Evolutionary conservation across 2,113 vertebrate species (phyloP).

Genomic region (Epinephelus lanceolatus): DNA sequence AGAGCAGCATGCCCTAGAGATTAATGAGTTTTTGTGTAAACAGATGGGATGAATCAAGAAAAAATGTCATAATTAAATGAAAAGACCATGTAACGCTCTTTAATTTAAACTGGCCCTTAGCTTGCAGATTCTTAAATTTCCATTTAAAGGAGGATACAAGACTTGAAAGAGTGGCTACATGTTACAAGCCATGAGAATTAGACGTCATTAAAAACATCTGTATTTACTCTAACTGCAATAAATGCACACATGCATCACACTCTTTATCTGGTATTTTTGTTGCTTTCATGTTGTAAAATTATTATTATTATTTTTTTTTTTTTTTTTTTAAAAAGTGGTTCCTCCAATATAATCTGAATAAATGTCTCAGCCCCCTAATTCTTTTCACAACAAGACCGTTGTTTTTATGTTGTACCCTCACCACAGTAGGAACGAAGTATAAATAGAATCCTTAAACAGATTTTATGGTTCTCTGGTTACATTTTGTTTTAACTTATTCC

Average conservation of each 20-base stretch:
- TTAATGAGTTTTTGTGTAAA: neutral
- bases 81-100: neutral
- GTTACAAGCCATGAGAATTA: neutral
- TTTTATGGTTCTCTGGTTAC: neutral
- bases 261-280: neutral
- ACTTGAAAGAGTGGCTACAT: neutral
- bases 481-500: neutral
- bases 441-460: neutral
- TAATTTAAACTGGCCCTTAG: neutral
- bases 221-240: neutral
- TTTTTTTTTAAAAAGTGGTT: too few species aligned
- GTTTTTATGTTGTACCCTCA: neutral
- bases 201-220: neutral
- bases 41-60: neutral
- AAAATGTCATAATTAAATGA: neutral
- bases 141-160: too few species aligned
- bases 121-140: neutral
- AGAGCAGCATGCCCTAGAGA: neutral
- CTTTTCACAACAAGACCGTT: too few species aligned
- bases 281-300: too few species aligned
- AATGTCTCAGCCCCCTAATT: too few species aligned
- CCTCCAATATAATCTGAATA: neutral
- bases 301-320: too few species aligned
- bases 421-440: neutral
- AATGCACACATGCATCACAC: neutral